phyloP scores from a whole-genome alignment of 2,888 invertebrate species.

The Herminia tarsipennalis region DNA sequence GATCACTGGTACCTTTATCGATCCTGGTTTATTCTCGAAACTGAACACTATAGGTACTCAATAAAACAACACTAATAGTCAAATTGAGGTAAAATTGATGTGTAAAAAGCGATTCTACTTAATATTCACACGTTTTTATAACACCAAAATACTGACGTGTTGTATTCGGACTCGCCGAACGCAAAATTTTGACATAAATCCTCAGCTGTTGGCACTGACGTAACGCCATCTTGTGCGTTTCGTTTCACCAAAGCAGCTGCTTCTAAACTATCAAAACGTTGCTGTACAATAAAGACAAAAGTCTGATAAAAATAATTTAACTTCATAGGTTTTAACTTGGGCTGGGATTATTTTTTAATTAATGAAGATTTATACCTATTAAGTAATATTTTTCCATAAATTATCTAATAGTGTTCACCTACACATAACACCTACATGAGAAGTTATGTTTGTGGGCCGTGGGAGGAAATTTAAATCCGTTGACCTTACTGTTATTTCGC shows the following conservation, averaged over 20 bases:
- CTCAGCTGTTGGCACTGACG: constrained; percentile 51
- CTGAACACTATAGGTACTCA: constrained; percentile 17
- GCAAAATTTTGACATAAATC: constrained; percentile 48
- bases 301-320: neutral
- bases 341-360: too few species aligned
- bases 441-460: constrained; percentile 32
- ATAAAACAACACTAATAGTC: constrained; percentile 12
- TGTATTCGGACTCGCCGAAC: constrained; percentile 59
- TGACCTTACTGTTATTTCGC: constrained; percentile 41
- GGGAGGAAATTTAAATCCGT: constrained; percentile 41
- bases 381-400: too few species aligned
- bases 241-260: constrained; percentile 52
- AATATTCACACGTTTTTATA: constrained; percentile 38
- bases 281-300: neutral
- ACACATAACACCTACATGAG: constrained; percentile 46
- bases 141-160: constrained; percentile 72
- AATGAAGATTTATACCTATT: too few species aligned
- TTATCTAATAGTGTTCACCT: constrained; percentile 26
- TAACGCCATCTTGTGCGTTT: constrained; percentile 51
- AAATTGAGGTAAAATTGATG: constrained; percentile 14
- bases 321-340: neutral
- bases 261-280: too few species aligned
- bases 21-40: constrained; percentile 37
- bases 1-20: constrained; percentile 35
- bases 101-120: constrained; percentile 23